Percentiles rank a stretch among this genome's conserved stretches.
These are phyloP conservation scores for Drosophila rufa DNA, from an alignment of 1,140 invertebrate species.

Conservation along the genomic window DNA sequence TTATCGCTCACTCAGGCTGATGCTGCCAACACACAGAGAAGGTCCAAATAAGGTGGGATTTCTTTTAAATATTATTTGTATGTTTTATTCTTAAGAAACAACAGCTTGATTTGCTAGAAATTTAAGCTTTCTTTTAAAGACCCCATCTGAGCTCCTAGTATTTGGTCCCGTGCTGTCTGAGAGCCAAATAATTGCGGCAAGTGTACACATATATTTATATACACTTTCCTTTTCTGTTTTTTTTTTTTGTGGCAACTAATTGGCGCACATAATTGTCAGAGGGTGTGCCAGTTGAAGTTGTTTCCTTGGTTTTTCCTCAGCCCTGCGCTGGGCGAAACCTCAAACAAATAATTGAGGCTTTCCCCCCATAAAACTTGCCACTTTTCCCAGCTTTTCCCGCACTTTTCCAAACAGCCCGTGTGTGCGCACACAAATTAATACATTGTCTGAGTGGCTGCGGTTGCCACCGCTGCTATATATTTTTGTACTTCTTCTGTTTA, in stretches of 20 bases:
- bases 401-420: not conserved
- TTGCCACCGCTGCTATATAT: not conserved
- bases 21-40: no score
- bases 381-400: slow-evolving; percentile 2
- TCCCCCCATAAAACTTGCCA: slow-evolving; percentile 59
- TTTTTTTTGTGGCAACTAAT: slow-evolving; percentile 61
- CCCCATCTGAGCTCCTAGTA: not conserved
- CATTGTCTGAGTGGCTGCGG: slow-evolving; percentile 36
- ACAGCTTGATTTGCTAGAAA: no score
- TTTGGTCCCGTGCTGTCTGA: not conserved
- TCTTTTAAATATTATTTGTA: not conserved
- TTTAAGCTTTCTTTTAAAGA: no score
- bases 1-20: slow-evolving; percentile 1
- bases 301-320: slow-evolving; percentile 7
- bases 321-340: slow-evolving; percentile 12
- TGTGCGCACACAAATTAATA: slow-evolving; percentile 29
- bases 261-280: slow-evolving; percentile 67
- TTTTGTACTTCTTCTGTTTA: slow-evolving; percentile 29
- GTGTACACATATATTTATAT: not conserved
- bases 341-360: slow-evolving; percentile 66
- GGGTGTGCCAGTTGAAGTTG: slow-evolving; percentile 13
- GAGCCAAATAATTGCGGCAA: slow-evolving; percentile 56
- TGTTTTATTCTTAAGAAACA: no score
- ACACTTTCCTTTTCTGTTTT: not conserved
- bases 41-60: no score